phyloP scores from a whole-genome alignment of 2,113 vertebrate species.

The Urocynchramus pylzowi region DNA sequence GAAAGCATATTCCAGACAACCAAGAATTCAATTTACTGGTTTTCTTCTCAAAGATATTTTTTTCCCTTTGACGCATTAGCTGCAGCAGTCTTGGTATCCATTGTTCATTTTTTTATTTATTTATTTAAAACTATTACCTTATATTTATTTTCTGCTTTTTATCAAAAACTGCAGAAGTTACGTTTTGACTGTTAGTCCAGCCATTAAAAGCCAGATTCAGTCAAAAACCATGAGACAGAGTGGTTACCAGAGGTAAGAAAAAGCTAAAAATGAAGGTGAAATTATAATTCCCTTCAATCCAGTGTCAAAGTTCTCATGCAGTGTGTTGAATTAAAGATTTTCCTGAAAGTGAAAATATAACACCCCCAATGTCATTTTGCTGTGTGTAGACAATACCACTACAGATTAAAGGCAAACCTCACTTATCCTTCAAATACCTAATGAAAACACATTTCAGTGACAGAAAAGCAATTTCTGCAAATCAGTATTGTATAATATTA shows the following conservation, averaged over 20 bases:
- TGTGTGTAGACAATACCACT: neutral
- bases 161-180: neutral
- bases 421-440: neutral
- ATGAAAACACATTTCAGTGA: constrained; percentile 40
- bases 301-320: neutral
- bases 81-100: neutral
- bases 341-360: neutral
- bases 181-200: neutral
- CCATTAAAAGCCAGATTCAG: neutral
- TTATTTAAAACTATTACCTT: neutral
- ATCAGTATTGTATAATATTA: neutral
- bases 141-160: neutral
- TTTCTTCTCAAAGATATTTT: neutral
- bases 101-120: neutral
- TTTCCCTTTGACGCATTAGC: neutral
- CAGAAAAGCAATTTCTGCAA: constrained; percentile 13
- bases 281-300: neutral
- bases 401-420: neutral
- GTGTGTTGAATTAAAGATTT: neutral
- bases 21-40: neutral
- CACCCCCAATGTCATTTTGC: neutral
- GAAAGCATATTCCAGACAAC: neutral
- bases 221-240: neutral
- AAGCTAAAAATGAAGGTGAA: neutral
- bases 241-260: neutral